Percentiles rank a stretch among this genome's conserved stretches.
These are phyloP conservation scores for Bothrops jararaca DNA, from an alignment of 2,113 vertebrate species.

Conservation along the genomic window DNA sequence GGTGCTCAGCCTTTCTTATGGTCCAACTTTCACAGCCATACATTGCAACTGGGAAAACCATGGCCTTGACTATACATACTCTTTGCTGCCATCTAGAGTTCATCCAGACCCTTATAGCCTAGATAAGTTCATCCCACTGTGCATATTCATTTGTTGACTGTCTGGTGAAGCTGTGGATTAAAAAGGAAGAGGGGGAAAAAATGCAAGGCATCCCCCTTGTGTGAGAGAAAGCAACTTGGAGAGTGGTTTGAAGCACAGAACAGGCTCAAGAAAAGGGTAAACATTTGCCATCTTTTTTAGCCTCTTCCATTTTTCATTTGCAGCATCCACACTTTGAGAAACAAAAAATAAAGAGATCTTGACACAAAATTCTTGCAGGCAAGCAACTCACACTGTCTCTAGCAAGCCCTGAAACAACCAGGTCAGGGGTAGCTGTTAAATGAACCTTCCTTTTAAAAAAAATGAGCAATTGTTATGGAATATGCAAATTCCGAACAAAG, in stretches of 20 bases:
- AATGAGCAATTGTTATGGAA: background rate
- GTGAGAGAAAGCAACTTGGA: background rate
- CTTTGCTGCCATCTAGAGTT: background rate
- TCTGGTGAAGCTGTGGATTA: background rate
- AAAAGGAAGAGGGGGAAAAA: background rate
- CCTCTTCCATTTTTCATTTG: background rate
- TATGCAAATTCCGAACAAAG: background rate
- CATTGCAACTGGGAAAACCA: no score
- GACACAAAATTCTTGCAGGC: background rate
- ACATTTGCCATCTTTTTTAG: background rate
- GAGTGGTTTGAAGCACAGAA: background rate
- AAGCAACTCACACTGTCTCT: background rate
- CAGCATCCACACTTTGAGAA: background rate
- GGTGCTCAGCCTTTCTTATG: no score
- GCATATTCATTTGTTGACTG: background rate
- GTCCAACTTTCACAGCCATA: no score
- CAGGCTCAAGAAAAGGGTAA: no score
- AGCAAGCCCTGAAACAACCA: background rate
- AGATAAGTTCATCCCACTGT: background rate
- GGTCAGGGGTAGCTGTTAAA: background rate
- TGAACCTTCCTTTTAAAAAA: background rate
- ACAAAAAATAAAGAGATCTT: background rate
- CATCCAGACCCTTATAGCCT: background rate
- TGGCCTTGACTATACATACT: no score
- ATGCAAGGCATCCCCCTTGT: background rate